Conservation (phyloP, 2,888 invertebrate species). For the Serrognathus titanus region DNA sequence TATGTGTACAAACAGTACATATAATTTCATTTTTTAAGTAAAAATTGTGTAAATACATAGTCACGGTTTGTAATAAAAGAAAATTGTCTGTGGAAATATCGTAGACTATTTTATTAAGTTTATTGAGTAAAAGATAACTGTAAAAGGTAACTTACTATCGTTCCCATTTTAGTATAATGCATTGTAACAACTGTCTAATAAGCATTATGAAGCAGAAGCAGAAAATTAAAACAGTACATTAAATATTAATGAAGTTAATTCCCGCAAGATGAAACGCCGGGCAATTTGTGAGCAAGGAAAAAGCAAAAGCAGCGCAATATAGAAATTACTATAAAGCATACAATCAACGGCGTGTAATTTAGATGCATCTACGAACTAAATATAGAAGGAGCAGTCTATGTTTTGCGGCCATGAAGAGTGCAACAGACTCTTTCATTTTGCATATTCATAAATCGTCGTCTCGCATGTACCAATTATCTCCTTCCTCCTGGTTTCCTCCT, state of each 20-base stretch:
- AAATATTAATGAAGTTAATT: background rate
- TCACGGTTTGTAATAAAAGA: no score
- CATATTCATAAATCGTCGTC: constrained; percentile 13
- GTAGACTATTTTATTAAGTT: no score
- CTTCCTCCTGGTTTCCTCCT: constrained; percentile 8
- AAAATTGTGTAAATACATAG: no score
- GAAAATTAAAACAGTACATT: background rate
- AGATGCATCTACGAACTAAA: constrained; percentile 1
- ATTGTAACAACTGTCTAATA: no score
- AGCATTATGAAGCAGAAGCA: no score
- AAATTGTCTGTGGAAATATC: no score
- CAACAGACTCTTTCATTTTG: constrained; percentile 8
- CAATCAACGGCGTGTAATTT: constrained; percentile 1
- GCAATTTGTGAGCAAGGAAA: background rate
- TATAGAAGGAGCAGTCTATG: background rate
- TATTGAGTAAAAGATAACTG: no score
- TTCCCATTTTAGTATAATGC: no score
- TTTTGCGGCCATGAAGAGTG: constrained; percentile 2
- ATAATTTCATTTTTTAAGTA: no score
- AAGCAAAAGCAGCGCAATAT: constrained; percentile 1
- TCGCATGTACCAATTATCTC: constrained; percentile 12
- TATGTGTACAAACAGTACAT: no score
- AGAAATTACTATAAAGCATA: constrained; percentile 1
- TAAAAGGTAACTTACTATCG: no score
- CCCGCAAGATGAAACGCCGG: background rate